These are phyloP conservation scores for Orchesella flavescens DNA, from an alignment of 2,888 invertebrate genomes.

Conservation along the genomic window DNA sequence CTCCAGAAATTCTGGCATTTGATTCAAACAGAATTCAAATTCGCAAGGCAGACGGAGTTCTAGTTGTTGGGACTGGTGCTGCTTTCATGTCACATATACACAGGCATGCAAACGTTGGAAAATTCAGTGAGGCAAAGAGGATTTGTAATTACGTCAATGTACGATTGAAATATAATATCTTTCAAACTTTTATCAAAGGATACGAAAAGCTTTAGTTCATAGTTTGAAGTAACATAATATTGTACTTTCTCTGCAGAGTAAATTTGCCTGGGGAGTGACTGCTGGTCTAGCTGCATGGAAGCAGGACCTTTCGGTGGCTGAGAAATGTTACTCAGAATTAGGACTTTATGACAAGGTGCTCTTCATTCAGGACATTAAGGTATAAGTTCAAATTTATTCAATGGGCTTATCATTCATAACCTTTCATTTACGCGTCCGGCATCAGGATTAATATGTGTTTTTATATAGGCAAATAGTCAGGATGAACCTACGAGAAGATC, in stretches of 20 bases:
- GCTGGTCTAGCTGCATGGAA: conserved; percentile 92
- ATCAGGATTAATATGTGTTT: not conserved
- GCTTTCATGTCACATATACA: conserved; percentile 81
- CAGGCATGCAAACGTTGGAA: conserved; percentile 82
- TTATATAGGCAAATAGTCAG: conserved; percentile 47
- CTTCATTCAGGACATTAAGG: conserved; percentile 87
- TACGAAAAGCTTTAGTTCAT: no score
- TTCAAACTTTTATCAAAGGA: no score
- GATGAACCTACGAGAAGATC: conserved; percentile 79
- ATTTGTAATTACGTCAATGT: conserved; percentile 83
- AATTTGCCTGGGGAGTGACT: conserved; percentile 90
- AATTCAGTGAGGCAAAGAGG: conserved; percentile 89
- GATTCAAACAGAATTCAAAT: conserved; percentile 89
- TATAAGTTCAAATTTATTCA: conserved; percentile 73
- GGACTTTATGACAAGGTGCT: conserved; percentile 89
- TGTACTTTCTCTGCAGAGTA: conserved; percentile 68
- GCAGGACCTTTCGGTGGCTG: conserved; percentile 90
- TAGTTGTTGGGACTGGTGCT: conserved; percentile 83
- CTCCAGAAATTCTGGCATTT: conserved; percentile 86
- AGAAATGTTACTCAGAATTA: conserved; percentile 95
- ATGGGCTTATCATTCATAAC: no score
- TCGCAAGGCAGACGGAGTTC: conserved; percentile 90
- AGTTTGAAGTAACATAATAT: not conserved
- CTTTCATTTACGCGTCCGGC: no score
- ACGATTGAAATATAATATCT: conserved; percentile 60